These are phyloP conservation scores for Clarias pachynema DNA, from an alignment of 2,797 vertebrate genomes.

Conservation along the genomic window DNA sequence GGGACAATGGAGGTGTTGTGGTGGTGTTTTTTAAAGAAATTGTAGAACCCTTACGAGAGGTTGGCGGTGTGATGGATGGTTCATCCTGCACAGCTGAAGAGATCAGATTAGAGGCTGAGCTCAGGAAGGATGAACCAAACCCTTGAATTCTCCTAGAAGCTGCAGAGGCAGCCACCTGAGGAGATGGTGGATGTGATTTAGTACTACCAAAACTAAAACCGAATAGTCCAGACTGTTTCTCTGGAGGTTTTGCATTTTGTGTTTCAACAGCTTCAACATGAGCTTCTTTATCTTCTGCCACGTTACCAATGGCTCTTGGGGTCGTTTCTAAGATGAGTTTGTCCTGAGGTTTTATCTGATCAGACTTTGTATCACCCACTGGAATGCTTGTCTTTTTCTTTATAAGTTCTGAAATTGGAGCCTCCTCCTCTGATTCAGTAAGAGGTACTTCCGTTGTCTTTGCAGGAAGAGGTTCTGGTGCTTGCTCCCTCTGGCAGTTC, in stretches of 20 bases:
- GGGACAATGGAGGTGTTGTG: conserved; percentile 78
- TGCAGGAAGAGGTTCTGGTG: conserved; percentile 61
- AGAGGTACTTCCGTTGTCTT: conserved; percentile 61
- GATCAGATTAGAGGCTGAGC: conserved; percentile 83
- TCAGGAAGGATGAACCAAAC: conserved; percentile 88
- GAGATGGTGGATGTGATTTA: conserved; percentile 76
- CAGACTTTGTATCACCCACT: conserved; percentile 55
- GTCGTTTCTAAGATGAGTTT: conserved; percentile 8
- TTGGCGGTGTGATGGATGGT: conserved; percentile 71
- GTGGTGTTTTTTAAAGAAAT: conserved; percentile 59
- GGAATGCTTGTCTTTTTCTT: conserved; percentile 50
- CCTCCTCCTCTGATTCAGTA: conserved; percentile 10
- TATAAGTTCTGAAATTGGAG: background rate
- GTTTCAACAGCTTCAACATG: conserved; percentile 67
- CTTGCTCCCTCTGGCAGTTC: conserved; percentile 85
- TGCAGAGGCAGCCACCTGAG: conserved; percentile 71
- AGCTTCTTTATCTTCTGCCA: conserved; percentile 19
- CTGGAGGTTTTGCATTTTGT: conserved; percentile 70
- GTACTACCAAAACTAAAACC: conserved; percentile 73
- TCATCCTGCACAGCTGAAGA: conserved; percentile 80
- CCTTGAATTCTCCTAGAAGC: conserved; percentile 86
- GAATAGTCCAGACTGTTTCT: conserved; percentile 72
- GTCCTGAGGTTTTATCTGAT: conserved; percentile 17
- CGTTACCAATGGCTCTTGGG: conserved; percentile 19
- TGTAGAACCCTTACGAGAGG: conserved; percentile 61